Evolutionary conservation across 2,113 vertebrate species (phyloP).

Genomic region (Megaceryle torquata): DNA sequence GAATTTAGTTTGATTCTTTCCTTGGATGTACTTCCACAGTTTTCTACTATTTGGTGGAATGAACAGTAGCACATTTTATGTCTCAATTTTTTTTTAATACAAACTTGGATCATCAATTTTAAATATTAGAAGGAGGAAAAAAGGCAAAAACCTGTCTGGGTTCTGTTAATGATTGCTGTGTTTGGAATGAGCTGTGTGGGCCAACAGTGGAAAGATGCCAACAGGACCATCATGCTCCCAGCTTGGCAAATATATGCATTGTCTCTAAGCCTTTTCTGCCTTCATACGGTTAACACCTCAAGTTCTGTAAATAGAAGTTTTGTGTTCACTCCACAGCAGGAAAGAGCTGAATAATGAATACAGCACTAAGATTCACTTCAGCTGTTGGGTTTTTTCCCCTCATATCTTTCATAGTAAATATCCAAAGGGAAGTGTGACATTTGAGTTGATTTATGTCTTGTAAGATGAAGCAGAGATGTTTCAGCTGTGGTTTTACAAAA

Average conservation of each 20-base stretch:
- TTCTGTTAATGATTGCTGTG: slow-evolving; percentile 55
- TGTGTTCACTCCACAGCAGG: neutral
- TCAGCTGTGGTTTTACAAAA: neutral
- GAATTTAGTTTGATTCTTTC: neutral
- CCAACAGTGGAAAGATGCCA: slow-evolving; percentile 42
- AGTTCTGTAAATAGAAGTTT: neutral
- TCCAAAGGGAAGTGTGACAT: neutral
- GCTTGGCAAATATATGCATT: slow-evolving; percentile 19
- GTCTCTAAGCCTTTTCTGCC: neutral
- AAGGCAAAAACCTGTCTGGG: slow-evolving; percentile 47
- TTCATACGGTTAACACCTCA: neutral
- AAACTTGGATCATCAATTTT: slow-evolving; percentile 51
- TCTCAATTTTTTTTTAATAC: slow-evolving; percentile 11
- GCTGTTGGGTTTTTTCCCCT: neutral
- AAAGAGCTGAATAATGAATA: neutral
- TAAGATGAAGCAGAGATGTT: neutral
- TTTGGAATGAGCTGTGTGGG: slow-evolving; percentile 23
- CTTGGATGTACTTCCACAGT: neutral
- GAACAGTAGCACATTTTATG: slow-evolving; percentile 33
- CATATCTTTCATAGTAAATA: neutral
- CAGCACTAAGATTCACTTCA: neutral
- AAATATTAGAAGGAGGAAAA: slow-evolving; percentile 39
- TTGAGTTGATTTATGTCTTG: neutral
- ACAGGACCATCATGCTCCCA: slow-evolving; percentile 8
- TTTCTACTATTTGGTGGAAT: slow-evolving; percentile 10